Conservation (phyloP, 1,140 invertebrate genomes). For the Drosophila kepulauana region DNA sequence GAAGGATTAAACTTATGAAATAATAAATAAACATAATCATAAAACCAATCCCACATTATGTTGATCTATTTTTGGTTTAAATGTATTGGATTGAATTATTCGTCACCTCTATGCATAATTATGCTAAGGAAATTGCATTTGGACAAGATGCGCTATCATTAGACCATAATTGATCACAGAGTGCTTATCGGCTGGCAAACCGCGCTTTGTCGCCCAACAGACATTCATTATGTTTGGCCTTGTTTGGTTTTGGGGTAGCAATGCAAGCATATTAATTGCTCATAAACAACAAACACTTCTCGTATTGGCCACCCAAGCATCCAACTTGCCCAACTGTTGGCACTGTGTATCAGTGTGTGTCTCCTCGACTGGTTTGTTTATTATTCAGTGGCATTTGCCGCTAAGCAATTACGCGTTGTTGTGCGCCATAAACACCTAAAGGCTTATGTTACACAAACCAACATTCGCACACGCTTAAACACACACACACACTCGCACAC, state of each 20-base stretch:
- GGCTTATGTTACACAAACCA: conserved; percentile 59
- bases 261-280: conserved; percentile 71
- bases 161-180: conserved; percentile 39
- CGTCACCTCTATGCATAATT: conserved; percentile 26
- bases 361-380: conserved; percentile 51
- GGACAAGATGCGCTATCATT: conserved; percentile 27
- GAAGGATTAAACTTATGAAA: too few species aligned
- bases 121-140: conserved; percentile 47
- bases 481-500: not conserved
- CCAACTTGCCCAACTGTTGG: not conserved
- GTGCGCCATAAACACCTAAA: conserved; percentile 69
- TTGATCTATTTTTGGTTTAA: too few species aligned
- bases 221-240: conserved; percentile 44
- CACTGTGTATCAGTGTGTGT: conserved; percentile 21
- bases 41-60: too few species aligned
- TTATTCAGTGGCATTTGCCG: conserved; percentile 69
- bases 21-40: too few species aligned
- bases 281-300: conserved; percentile 53
- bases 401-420: conserved; percentile 70
- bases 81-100: conserved; percentile 15
- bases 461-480: conserved; percentile 19
- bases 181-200: conserved; percentile 35
- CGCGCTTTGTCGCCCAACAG: conserved; percentile 17
- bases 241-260: conserved; percentile 25
- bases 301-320: not conserved